These are phyloP conservation scores for Psittacara wagleri DNA, from an alignment of 2,113 vertebrate genomes.

Conservation along the genomic window DNA sequence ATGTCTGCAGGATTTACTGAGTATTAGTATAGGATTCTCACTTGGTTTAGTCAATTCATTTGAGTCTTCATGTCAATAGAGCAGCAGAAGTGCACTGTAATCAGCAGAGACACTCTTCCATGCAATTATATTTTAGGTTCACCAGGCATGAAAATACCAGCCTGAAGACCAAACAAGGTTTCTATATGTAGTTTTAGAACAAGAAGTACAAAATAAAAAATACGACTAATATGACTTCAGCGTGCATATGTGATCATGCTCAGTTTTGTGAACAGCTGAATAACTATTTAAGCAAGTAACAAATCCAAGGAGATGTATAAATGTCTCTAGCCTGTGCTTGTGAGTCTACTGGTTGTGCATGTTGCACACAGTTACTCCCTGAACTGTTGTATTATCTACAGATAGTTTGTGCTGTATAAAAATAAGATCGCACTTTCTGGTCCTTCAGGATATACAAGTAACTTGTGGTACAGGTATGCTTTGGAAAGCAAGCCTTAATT, in stretches of 20 bases:
- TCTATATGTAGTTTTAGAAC: not conserved
- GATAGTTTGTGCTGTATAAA: not conserved
- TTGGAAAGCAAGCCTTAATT: not conserved
- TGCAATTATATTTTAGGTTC: not conserved
- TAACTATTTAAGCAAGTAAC: not conserved
- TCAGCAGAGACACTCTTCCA: not conserved
- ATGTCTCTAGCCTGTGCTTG: not conserved
- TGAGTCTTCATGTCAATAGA: not conserved
- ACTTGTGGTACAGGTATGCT: not conserved
- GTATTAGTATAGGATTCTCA: not conserved
- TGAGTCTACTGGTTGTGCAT: not conserved
- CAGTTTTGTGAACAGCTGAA: not conserved
- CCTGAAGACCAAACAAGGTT: not conserved
- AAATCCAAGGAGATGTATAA: not conserved
- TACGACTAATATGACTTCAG: not conserved
- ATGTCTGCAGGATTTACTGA: not conserved
- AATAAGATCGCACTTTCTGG: not conserved
- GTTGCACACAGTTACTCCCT: not conserved
- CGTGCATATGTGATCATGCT: not conserved
- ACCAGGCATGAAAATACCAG: not conserved
- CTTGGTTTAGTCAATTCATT: not conserved
- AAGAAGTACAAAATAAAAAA: not conserved
- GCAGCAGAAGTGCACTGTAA: not conserved
- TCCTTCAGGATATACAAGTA: not conserved
- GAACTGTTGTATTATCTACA: not conserved